Evolutionary conservation across 2,797 vertebrate genomes (phyloP), one percentile per base, ranked within the genome.

Genomic region (Cyclopterus lumpus): DNA sequence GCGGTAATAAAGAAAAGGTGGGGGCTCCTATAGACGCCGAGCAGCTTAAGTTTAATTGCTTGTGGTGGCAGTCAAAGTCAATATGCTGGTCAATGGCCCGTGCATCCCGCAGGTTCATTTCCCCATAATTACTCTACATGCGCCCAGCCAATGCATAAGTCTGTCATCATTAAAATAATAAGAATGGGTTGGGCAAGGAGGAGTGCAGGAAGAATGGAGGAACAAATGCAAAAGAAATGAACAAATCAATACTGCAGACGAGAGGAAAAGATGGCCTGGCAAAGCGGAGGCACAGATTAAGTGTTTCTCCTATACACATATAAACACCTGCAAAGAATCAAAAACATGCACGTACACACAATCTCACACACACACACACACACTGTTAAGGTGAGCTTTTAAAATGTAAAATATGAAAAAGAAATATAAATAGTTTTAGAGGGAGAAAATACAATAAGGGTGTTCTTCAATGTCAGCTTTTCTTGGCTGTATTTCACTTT

Each of bases 71-170:
- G 92, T 94, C 92, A 92, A 92, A 95, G 93, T 94, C 94, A 94
- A 95, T 95, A 94, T 93, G 91, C 87, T 92, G 92, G 92, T 93
- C 95, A 95, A 95, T 95, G 95, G 93, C 59, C 93, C 91, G 72
- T 94, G 92, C 85, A 92, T 90, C 84, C 90, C 63, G 75, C 88
- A 93, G 93, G 94, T 94, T 95, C 93, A 94, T 94, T 94, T 94
- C 90, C 91, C 87, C 87, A 91, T 95, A 94, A 95, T 95, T 94
- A 95, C 91, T 93, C 89, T 92, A 94, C 94, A 95, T 87, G 91
- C 61, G 76, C 86, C 88, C 65, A 85, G 88, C 90, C 92, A 90
- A 92, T 89, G 91, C 91, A 90, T 91, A 93, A 91, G 92, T 93
- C 91, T 94, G 88, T 92, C 92, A 93, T 93, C 90, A 93, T 94